Evolutionary conservation across 53 echinoderm and acorn worm genomes (phyloP), one percentile per base, ranked within the genome.

Genomic region (Echinarachnius parma): DNA sequence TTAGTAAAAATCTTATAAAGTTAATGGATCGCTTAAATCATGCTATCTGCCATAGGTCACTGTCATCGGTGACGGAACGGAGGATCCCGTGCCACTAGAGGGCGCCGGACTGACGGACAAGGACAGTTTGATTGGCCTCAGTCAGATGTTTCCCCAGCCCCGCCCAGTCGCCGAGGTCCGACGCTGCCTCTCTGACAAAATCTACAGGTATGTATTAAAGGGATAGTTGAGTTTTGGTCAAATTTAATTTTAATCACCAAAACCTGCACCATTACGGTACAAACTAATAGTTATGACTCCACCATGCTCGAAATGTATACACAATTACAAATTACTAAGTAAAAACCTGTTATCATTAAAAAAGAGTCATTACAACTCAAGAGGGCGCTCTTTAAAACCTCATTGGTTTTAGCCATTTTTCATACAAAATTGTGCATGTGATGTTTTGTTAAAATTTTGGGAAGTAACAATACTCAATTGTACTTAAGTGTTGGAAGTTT

Each of bases 81-180:
- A 85, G 13, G 74, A 85, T 2, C 86, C 98, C 0, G 82, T 98
- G 16, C 84, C 88, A 14, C 63, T 98, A 64, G 86, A 91, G 79
- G 98, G 91, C 31, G 98, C 92, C 9, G 85, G 91, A 30, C 79
- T 98, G 2, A 88, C 88, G 9, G 98, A 92, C 39, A 85, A 88
- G 28, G 82, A 98, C 14, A 86, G 88, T 36, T 54, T 98, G 29
- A 80, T 83, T 18, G 85, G 88, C 34, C 65, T 98, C 24, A 91
- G 88, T 16, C 59, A 77, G 35, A 84, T 74, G 4, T 75, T 98
- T 63, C 98, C 98, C 9, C 69, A 80, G 5, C 86, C 98, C 7
- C 59, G 59, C 4, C 87, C 84, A 1, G 77, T 98, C 29, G 47
- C 74, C 24, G 88, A 92, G 26, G 87, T 85, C 36, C 75, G 77